These are phyloP conservation scores for Glyptemys insculpta DNA, from an alignment of 2,797 vertebrate genomes.

Conservation along the genomic window DNA sequence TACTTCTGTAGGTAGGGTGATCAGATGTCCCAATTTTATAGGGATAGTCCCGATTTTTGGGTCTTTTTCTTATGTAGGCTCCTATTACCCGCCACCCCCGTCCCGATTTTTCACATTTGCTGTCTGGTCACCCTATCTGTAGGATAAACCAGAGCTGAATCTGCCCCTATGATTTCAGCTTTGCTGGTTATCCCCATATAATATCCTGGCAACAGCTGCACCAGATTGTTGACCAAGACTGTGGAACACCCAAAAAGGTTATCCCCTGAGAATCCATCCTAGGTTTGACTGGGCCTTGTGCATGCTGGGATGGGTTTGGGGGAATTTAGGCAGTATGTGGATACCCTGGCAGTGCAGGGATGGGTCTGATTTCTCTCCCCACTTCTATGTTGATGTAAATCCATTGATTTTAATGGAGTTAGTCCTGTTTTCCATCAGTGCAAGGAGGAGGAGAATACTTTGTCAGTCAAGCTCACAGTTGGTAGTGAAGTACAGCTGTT, in stretches of 20 bases:
- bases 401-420: background rate
- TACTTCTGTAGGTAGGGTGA: background rate
- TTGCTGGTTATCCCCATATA: background rate
- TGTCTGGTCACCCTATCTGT: too few species aligned
- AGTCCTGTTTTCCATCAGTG: background rate
- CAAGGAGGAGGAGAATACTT: background rate
- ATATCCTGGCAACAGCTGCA: background rate
- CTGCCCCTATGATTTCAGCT: background rate
- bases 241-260: background rate
- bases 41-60: too few species aligned
- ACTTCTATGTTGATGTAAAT: background rate
- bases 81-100: too few species aligned
- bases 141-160: background rate
- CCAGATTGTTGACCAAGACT: background rate
- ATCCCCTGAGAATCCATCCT: background rate
- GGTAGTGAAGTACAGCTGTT: rapidly evolving
- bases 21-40: too few species aligned
- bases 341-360: background rate
- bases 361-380: background rate
- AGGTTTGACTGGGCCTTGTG: background rate
- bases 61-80: too few species aligned
- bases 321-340: background rate
- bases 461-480: background rate
- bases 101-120: too few species aligned
- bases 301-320: background rate